Base-by-base conservation (phyloP, 2,797 vertebrate species). In the Trematomus bernacchii region DNA sequence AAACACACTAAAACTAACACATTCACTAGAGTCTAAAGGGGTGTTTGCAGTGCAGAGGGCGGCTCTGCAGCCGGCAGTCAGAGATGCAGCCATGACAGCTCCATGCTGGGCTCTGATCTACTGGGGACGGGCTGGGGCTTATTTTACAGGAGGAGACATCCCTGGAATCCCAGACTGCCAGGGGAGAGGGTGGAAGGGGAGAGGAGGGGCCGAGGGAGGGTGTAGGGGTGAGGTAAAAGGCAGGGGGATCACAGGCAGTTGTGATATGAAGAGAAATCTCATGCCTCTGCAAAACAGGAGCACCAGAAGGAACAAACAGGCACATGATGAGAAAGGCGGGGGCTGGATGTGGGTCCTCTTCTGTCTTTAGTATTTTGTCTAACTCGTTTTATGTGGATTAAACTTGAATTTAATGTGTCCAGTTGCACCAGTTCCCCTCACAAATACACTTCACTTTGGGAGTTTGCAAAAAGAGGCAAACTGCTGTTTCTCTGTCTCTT, bases 161-260 rank as follows among this genome's bases (percentile, higher is more conserved):
- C 95, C 92, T 92, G 95, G 97, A 96, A 97, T 97, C 93, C 90
- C 90, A 91, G 93, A 93, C 93, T 81, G 93, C 91, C 92, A 91
- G 77, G 92, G 88, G 93, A 92, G 74, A 84, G 70, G 92, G 79
- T 80, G 77, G 74, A 83, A 66, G 73, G 48, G 71, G 74, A 63
- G 85, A 58, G 11, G 67, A 44, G 59, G 47, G 40, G 44, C 57
- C 47, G 4, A n/a, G 50, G 43, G 21, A 12, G 42, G 4, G 42
- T 16, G 42, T 37, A 19, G 13, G 40, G 63, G 69, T 37, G 72
- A 42, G 72, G 55, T 33, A 66, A 43, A 73, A 73, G 70, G 71
- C 33, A 72, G 58, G 21, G 73, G 63, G 58, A 66, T 91, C 68
- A 79, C 87, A 77, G 60, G 72, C 83, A 88, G 77, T 87, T 90